Evolutionary conservation across 1,140 invertebrate genomes (phyloP), one percentile per base, ranked within the genome.

Genomic region (Drosophila erecta): DNA sequence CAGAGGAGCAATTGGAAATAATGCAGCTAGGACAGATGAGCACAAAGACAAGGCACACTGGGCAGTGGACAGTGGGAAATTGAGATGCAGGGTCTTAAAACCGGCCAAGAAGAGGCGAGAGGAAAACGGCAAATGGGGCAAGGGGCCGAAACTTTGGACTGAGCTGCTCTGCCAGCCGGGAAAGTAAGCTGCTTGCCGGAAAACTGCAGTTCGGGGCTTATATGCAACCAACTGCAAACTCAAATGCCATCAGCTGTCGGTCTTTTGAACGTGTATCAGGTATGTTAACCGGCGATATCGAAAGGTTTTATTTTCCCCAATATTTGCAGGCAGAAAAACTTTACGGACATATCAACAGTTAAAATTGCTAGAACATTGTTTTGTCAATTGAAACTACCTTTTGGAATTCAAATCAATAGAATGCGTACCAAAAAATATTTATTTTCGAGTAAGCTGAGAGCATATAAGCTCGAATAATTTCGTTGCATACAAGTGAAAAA

Each of bases 1-100:
- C 15, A 27, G 51, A 33, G 50, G 55, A 74, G 59, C 58, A 83
- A 84, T 84, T 84, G 59, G 54, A 77, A 67, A 62, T 79, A 65
- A 67, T 84, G 75, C 73, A 76, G 67, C 59, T 53, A 62, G 46
- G 73, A 56, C 58, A 76, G 74, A 55, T 69, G 55, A 61, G 73
- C 61, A 75, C 60, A 76, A 76, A 76, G 72, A 76, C 72, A 76
- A 76, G 51, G 72, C 59, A 65, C 4, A 65, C 10, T 65, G 64
- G 46, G 30, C 72, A 61, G 4, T 60, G 62, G 62, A 27, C 54
- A 76, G 60, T 74, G 72, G 72, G 72, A 76, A 76, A 76, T 76
- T 77, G 73, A 70, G 73, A 77, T 61, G 56, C 74, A 76, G 74
- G 72, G 73, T 46, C 66, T 77, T 76, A 55, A 76, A 76, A 76